Percentiles rank a stretch among this genome's conserved stretches.
phyloP scores from a whole-genome alignment of 2,888 invertebrate genomes.

The Drosophila parthenogenetica region DNA sequence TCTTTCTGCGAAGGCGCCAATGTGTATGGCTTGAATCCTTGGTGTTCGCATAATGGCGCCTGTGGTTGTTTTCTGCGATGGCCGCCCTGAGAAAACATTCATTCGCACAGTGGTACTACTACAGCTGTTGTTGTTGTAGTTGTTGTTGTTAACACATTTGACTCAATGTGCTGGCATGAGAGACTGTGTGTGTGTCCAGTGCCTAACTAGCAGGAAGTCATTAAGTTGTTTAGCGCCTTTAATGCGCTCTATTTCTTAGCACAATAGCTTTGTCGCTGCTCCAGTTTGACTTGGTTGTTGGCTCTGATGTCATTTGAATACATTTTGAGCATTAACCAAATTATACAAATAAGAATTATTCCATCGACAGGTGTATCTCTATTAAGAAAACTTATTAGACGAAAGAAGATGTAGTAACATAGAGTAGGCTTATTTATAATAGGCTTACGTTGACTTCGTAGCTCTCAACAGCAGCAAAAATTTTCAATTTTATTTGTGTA shows the following conservation, averaged over 20 bases:
- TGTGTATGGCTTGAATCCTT: slow-evolving; percentile 22
- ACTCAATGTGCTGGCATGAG: background rate
- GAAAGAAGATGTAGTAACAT: background rate
- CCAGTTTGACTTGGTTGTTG: slow-evolving; percentile 26
- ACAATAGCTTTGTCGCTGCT: slow-evolving; percentile 32
- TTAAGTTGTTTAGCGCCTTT: slow-evolving; percentile 77
- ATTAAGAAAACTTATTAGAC: background rate
- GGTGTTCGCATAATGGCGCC: slow-evolving; percentile 63
- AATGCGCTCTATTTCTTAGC: slow-evolving; percentile 39
- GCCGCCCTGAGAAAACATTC: slow-evolving; percentile 65
- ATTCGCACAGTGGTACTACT: slow-evolving; percentile 68
- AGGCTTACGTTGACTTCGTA: no score
- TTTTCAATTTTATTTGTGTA: no score
- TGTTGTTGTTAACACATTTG: slow-evolving; percentile 48
- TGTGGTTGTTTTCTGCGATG: slow-evolving; percentile 61
- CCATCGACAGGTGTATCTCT: background rate
- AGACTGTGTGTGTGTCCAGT: slow-evolving; percentile 35
- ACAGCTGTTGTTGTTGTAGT: slow-evolving; percentile 18
- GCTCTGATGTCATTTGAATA: slow-evolving; percentile 24
- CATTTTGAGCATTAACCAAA: slow-evolving; percentile 38
- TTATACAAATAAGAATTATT: background rate
- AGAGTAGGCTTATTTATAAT: no score
- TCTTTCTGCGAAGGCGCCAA: slow-evolving; percentile 13
- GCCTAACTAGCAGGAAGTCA: slow-evolving; percentile 76
- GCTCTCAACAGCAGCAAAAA: no score